These are phyloP conservation scores for Leptogaster cylindrica DNA, from an alignment of 2,888 invertebrate species.

Conservation along the genomic window DNA sequence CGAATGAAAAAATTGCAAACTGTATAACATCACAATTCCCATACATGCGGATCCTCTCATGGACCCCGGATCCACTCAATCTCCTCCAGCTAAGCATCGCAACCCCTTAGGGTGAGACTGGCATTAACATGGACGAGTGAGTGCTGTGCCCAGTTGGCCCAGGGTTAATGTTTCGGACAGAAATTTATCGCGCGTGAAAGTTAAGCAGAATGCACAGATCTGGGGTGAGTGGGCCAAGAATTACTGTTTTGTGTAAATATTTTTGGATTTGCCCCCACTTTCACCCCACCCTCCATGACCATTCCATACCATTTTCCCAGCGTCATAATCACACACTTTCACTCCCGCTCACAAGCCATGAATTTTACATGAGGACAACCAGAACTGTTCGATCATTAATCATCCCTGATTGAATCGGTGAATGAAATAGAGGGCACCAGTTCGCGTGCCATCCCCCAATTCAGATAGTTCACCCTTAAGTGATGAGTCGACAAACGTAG, in stretches of 20 bases:
- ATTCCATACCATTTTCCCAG: background rate
- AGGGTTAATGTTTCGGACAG: constrained; percentile 46
- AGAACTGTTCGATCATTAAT: constrained; percentile 32
- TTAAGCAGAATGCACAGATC: constrained; percentile 18
- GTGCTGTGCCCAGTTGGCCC: background rate
- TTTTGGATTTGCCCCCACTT: constrained; percentile 37
- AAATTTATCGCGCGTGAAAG: constrained; percentile 50
- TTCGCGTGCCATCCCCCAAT: constrained; percentile 16
- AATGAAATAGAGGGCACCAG: background rate
- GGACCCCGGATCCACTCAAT: no score
- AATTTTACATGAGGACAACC: constrained; percentile 35
- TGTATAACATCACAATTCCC: no score
- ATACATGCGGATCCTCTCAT: no score
- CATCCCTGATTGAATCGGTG: constrained; percentile 38
- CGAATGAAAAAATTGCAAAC: no score
- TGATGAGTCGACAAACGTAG: constrained; percentile 35
- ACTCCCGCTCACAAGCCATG: constrained; percentile 8
- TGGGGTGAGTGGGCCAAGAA: constrained; percentile 20
- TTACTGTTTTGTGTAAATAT: constrained; percentile 46
- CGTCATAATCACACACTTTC: background rate
- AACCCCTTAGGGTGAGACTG: no score
- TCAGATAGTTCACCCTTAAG: constrained; percentile 21
- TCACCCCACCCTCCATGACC: constrained; percentile 1
- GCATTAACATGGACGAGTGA: no score
- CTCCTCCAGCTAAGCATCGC: no score